Evolutionary conservation across 2,797 vertebrate genomes (phyloP).

Genomic region (Enteromius afrohamiltoni): DNA sequence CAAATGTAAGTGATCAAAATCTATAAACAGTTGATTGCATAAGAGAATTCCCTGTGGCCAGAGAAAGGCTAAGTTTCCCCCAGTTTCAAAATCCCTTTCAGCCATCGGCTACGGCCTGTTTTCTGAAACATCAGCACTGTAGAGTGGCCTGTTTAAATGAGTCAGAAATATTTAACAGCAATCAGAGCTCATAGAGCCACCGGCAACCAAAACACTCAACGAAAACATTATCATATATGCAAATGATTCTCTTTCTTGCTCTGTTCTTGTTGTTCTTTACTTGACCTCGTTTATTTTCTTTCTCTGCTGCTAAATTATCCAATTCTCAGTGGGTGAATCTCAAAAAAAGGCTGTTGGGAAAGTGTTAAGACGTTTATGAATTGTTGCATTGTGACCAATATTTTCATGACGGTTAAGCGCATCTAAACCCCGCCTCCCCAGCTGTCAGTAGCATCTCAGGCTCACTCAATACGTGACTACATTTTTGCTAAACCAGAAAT

Average conservation of each 20-base stretch:
- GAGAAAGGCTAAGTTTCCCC: background rate
- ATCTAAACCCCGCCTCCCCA: background rate
- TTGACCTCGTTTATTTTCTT: conserved; percentile 45
- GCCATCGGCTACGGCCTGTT: background rate
- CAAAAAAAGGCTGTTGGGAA: background rate
- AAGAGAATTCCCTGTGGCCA: background rate
- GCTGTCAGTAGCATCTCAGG: background rate
- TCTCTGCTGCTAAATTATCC: conserved; percentile 16
- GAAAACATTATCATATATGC: conserved; percentile 40
- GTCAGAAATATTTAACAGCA: conserved; percentile 49
- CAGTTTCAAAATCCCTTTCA: background rate
- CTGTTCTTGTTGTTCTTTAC: conserved; percentile 22
- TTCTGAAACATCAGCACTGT: conserved; percentile 22
- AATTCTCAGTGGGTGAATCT: conserved; percentile 25
- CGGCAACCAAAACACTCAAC: conserved; percentile 28
- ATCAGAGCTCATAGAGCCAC: conserved; percentile 27
- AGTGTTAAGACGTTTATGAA: background rate
- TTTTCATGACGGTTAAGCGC: background rate
- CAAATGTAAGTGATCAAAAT: conserved; percentile 1
- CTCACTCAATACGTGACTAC: background rate
- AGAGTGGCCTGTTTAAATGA: conserved; percentile 29
- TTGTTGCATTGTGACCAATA: conserved; percentile 1
- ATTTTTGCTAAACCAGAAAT: background rate
- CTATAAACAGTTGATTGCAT: background rate
- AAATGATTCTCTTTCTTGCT: conserved; percentile 21